These are phyloP conservation scores for Calosoma granatense DNA, from an alignment of 1,140 invertebrate species.

Conservation along the genomic window DNA sequence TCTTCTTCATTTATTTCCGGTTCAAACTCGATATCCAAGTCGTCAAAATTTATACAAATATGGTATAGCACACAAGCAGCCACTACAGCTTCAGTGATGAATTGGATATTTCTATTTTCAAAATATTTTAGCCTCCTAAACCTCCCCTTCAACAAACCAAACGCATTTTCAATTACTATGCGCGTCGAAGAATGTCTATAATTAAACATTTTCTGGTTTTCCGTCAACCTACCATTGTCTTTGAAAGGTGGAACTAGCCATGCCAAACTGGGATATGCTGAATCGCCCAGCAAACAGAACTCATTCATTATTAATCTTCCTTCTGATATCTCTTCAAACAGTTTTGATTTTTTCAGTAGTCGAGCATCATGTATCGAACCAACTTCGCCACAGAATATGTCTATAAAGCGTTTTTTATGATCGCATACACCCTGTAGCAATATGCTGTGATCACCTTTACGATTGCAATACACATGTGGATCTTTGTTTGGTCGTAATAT, in stretches of 20 bases:
- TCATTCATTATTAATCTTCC: background rate
- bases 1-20: too few relatives aligned
- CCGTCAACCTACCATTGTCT: conserved; percentile 12
- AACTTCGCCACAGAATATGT: conserved; percentile 8
- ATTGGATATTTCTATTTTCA: too few relatives aligned
- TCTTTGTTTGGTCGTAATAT: background rate
- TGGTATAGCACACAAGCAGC: too few relatives aligned
- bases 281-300: conserved; percentile 12
- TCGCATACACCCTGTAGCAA: conserved; percentile 6
- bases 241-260: conserved; percentile 16
- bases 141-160: conserved; percentile 3
- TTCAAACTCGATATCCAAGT: too few relatives aligned
- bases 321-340: background rate
- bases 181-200: conserved; percentile 14
- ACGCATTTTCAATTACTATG: conserved; percentile 8
- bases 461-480: conserved; percentile 7
- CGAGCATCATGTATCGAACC: conserved; percentile 12
- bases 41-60: too few relatives aligned
- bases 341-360: background rate
- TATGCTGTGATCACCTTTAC: conserved; percentile 8
- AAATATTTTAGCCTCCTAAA: background rate
- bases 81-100: too few relatives aligned
- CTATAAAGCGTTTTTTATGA: background rate
- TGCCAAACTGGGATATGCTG: conserved; percentile 10
- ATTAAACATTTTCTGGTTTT: conserved; percentile 13